These are phyloP conservation scores for Palythoa caribaeorum DNA, from an alignment of 92 coral and sea anemone genomes.

Conservation along the genomic window DNA sequence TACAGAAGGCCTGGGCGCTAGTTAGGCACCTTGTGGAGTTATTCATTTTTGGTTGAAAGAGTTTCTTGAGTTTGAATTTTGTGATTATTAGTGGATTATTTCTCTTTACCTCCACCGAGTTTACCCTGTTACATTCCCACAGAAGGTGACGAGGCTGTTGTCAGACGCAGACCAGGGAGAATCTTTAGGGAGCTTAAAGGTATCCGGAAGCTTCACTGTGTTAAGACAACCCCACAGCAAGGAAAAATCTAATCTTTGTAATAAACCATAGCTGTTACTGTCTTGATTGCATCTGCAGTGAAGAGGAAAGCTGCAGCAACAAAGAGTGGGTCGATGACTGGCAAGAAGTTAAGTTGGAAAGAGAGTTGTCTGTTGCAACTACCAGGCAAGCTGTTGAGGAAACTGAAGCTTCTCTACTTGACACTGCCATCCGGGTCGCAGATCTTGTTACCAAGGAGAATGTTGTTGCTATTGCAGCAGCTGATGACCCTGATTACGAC, in stretches of 20 bases:
- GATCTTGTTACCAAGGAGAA: slow-evolving; percentile 1
- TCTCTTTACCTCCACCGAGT: too few species aligned
- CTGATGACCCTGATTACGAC: too few species aligned
- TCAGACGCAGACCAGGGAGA: slow-evolving; percentile 52
- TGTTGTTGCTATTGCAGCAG: too few species aligned
- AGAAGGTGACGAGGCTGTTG: not conserved
- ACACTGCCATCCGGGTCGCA: slow-evolving; percentile 53
- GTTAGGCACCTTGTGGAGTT: too few species aligned
- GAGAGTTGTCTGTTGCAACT: slow-evolving; percentile 60
- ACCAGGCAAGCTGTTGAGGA: slow-evolving; percentile 60
- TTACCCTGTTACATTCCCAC: too few species aligned
- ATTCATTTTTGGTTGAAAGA: too few species aligned
- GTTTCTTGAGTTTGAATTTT: too few species aligned
- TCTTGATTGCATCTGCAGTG: slow-evolving; percentile 54
- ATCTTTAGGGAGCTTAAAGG: slow-evolving; percentile 53
- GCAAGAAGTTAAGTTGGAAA: slow-evolving; percentile 55
- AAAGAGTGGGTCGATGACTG: slow-evolving; percentile 73
- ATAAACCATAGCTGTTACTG: slow-evolving; percentile 60
- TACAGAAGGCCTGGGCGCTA: too few species aligned
- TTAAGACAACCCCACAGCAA: slow-evolving; percentile 56
- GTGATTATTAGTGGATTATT: too few species aligned
- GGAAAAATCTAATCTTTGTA: slow-evolving; percentile 39
- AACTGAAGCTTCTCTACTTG: slow-evolving; percentile 38
- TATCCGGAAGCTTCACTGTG: slow-evolving; percentile 55
- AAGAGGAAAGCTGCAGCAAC: slow-evolving; percentile 56